Base-by-base conservation (phyloP, 2,888 invertebrate species). In the Hoplodrina blanda region DNA sequence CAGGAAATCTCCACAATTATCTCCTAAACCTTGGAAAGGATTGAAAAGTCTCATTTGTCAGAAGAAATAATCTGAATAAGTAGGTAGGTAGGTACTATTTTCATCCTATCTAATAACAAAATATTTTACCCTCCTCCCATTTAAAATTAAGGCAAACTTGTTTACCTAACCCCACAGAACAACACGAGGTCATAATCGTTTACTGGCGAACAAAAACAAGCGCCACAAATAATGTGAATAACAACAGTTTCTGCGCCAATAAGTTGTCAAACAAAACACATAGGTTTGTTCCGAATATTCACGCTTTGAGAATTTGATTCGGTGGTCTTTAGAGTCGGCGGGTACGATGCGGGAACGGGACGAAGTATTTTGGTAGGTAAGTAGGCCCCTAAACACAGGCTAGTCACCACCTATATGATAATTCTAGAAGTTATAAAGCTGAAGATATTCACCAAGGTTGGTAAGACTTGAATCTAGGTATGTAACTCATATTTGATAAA, bases 251-350 rank as follows among this genome's bases (percentile, higher is more conserved):
- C 84, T 75, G 71, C 86, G 86, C 88, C 89, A 91, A 91, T 91
- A 90, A 92, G 90, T 90, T 91, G 89, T 88, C 87, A 85, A 92
- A 92, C 91, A 90, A 91, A 92, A 88, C 92, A 91, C 93, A 93
- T 93, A 88, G 88, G 91, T 91, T 92, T 88, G 89, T 80, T 82
- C 76, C 81, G 84, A 88, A 87, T 88, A 87, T 89, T 88, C 86
- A 81, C 76, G 78, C 72, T 74, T 84, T 66, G 75, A 72, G 73
- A 78, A 73, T 83, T 85, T 83, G 72, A 74, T 71, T 66, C 57
- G 70, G 57, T 69, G 59, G 7, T 56, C 3, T 78, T 87, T 84
- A 81, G 11, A 67, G 6, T 25, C 0, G 3, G 69, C 75, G 78
- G 73, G 60, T 70, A 80, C 84, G 84, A 75, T 55, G 76, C 86